Evolutionary conservation across 2,888 invertebrate species (phyloP).

Genomic region (Caenorhabditis sp.): DNA sequence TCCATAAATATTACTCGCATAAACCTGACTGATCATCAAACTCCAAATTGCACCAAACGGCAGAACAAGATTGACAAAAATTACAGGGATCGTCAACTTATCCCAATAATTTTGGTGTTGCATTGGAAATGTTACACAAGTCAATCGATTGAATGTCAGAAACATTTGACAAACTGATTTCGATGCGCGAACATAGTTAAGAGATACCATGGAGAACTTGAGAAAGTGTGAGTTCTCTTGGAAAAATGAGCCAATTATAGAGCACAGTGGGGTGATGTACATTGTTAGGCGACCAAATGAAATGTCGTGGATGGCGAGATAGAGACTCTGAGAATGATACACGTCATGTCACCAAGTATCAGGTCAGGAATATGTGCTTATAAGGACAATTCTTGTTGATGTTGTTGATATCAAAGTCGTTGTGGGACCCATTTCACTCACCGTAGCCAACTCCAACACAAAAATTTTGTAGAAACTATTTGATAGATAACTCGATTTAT

Average conservation of each 20-base stretch:
- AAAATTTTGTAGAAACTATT: no score
- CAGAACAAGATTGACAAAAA: background rate
- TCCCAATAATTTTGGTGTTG: slow-evolving; percentile 11
- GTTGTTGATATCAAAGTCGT: no score
- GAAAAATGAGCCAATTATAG: background rate
- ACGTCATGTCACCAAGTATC: no score
- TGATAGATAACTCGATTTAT: no score
- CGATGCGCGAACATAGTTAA: slow-evolving; percentile 1
- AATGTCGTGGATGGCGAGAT: background rate
- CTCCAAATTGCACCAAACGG: slow-evolving; percentile 10
- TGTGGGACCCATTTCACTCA: no score
- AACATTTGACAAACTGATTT: slow-evolving; percentile 15
- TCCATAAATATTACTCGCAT: background rate
- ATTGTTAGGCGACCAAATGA: background rate
- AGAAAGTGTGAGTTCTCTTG: background rate
- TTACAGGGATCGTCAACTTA: background rate
- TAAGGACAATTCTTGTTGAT: no score
- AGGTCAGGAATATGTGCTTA: no score
- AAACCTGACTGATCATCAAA: slow-evolving; percentile 5
- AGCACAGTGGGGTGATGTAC: background rate
- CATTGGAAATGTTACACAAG: slow-evolving; percentile 17
- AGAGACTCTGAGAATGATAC: slow-evolving; percentile 1
- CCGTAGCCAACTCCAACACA: no score
- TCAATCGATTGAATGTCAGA: slow-evolving; percentile 14
- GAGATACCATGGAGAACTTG: background rate